Evolutionary conservation across 2,888 invertebrate species (phyloP).

Genomic region (Ichneumoninae sp.): DNA sequence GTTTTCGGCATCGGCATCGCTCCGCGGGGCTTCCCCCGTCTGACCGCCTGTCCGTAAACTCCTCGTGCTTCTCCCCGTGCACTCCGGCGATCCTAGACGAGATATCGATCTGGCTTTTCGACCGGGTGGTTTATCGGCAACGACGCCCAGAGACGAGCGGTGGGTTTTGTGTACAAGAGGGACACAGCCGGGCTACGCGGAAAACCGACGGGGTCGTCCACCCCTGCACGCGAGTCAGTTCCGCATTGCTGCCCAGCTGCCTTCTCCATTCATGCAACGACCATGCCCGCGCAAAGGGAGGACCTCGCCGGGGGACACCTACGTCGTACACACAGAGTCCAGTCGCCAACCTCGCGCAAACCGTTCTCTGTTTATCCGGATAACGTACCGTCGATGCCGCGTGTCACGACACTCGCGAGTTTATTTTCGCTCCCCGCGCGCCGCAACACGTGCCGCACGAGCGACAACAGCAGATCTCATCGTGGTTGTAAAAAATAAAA

Average conservation of each 20-base stretch:
- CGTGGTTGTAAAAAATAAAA: slow-evolving; percentile 5
- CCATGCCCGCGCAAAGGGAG: slow-evolving; percentile 31
- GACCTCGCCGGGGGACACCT: not conserved
- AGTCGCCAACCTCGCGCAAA: not conserved
- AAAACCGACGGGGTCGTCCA: slow-evolving; percentile 44
- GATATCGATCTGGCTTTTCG: slow-evolving; percentile 63
- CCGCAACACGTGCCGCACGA: slow-evolving; percentile 36
- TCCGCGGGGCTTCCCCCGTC: slow-evolving; percentile 8
- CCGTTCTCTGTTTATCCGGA: slow-evolving; percentile 12
- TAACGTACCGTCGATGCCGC: not conserved
- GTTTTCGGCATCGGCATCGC: slow-evolving; percentile 41
- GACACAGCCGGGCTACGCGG: slow-evolving; percentile 28
- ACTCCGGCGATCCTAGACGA: slow-evolving; percentile 39
- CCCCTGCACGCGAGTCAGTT: slow-evolving; percentile 52
- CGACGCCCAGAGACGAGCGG: not conserved
- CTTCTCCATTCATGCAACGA: slow-evolving; percentile 48
- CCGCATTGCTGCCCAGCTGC: slow-evolving; percentile 58
- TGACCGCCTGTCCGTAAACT: slow-evolving; percentile 29
- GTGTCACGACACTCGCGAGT: slow-evolving; percentile 4
- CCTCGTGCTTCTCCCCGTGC: not conserved
- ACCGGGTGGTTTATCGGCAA: slow-evolving; percentile 49
- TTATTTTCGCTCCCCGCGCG: not conserved
- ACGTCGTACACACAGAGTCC: not conserved
- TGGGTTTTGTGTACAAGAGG: slow-evolving; percentile 15
- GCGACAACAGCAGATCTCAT: not conserved